Evolutionary conservation across 92 coral and sea anemone genomes (phyloP).

Genomic region (Diadumene lineata): DNA sequence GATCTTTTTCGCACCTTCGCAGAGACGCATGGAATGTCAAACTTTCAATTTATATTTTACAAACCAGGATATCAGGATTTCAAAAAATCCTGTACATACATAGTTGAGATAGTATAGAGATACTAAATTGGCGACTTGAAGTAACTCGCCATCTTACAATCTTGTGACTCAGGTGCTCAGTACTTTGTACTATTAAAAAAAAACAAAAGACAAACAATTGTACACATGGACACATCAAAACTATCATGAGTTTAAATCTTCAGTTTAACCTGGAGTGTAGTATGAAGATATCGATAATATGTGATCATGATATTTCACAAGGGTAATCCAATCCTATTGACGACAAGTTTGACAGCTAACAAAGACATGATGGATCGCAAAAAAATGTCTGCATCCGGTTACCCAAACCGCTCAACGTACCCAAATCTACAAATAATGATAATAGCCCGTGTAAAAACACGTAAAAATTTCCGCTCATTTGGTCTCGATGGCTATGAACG

Average conservation of each 20-base stretch:
- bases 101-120: background rate
- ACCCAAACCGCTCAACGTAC: conserved; percentile 33
- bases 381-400: conserved; percentile 60
- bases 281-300: background rate
- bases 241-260: no score
- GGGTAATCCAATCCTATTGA: background rate
- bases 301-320: background rate
- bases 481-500: background rate
- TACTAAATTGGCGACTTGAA: no score
- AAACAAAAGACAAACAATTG: no score
- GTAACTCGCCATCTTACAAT: no score
- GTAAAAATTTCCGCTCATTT: conserved; percentile 12
- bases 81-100: background rate
- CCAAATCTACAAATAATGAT: conserved; percentile 14
- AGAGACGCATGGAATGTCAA: background rate
- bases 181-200: no score
- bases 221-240: no score
- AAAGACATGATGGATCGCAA: conserved; percentile 68
- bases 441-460: conserved; percentile 14
- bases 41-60: conserved; percentile 7
- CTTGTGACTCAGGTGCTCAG: no score
- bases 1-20: conserved; percentile 7
- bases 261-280: no score
- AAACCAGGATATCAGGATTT: conserved; percentile 9
- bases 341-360: conserved; percentile 31